These are phyloP conservation scores for Cheumatopsyche charites DNA, from an alignment of 1,140 invertebrate genomes.

Conservation along the genomic window DNA sequence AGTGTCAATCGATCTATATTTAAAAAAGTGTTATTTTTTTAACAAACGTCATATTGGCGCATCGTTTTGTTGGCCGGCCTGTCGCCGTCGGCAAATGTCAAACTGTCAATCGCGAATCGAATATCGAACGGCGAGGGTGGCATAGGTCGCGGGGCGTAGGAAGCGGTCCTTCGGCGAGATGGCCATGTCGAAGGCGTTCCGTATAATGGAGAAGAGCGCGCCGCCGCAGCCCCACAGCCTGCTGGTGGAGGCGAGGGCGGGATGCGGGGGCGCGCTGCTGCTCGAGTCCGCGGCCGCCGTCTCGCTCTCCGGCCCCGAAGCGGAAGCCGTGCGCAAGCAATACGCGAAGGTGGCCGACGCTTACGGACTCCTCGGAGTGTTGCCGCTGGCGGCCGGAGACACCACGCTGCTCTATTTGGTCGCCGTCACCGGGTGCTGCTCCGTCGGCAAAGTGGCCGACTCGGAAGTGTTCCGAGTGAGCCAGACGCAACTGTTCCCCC, in stretches of 20 bases:
- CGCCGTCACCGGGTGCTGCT: conserved; percentile 92
- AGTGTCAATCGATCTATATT: no score
- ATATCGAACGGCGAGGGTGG: conserved; percentile 34
- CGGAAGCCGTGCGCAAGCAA: conserved; percentile 83
- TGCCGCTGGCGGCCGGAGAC: conserved; percentile 86
- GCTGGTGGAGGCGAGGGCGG: conserved; percentile 85
- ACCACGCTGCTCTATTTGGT: conserved; percentile 84
- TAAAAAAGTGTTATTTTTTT: no score
- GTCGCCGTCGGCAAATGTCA: no score
- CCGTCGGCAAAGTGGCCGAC: conserved; percentile 91
- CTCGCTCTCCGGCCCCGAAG: conserved; percentile 79
- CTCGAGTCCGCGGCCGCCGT: conserved; percentile 92
- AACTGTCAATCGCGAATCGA: no score
- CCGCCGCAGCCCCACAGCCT: conserved; percentile 88
- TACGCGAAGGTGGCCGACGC: conserved; percentile 91
- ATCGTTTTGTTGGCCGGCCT: no score
- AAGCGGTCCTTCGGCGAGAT: conserved; percentile 60
- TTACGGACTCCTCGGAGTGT: conserved; percentile 90
- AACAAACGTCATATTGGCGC: no score
- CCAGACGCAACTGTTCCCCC: conserved; percentile 86
- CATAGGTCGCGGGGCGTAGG: conserved; percentile 50
- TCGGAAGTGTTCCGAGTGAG: conserved; percentile 94
- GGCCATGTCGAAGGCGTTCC: conserved; percentile 93
- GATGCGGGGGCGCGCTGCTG: conserved; percentile 80
- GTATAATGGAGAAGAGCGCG: conserved; percentile 85